phyloP scores from a whole-genome alignment of 2,888 invertebrate species.

The Limulus polyphemus region DNA sequence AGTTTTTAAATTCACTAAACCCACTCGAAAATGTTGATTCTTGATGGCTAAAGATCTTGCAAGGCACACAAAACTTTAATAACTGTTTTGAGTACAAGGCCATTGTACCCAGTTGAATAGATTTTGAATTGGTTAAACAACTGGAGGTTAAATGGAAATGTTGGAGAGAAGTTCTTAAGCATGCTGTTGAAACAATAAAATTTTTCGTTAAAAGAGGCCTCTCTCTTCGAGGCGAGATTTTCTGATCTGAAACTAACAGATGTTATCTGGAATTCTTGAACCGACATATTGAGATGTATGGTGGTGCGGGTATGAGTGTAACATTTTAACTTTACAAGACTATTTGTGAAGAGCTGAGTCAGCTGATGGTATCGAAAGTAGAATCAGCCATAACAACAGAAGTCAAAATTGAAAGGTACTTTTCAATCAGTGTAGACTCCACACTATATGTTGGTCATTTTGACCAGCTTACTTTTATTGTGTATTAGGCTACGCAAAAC shows the following conservation, averaged over 20 bases:
- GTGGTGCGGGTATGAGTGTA: slow-evolving; percentile 28
- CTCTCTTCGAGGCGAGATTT: slow-evolving; percentile 27
- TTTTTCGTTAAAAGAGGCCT: no score
- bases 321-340: slow-evolving; percentile 29
- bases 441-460: slow-evolving; percentile 15
- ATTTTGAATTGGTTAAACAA: background rate
- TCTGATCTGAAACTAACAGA: slow-evolving; percentile 27
- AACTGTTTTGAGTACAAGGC: no score
- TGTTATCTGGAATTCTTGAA: slow-evolving; percentile 27
- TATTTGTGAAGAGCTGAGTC: slow-evolving; percentile 31
- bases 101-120: no score
- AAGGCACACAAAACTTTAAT: no score
- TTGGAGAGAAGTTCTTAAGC: slow-evolving; percentile 13
- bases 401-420: background rate
- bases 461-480: slow-evolving; percentile 18
- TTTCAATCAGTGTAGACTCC: no score
- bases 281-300: slow-evolving; percentile 28
- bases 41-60: no score
- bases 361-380: background rate
- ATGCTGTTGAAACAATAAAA: slow-evolving; percentile 29
- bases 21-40: no score
- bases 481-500: no score
- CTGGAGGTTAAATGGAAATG: background rate
- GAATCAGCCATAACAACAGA: background rate
- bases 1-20: no score